A percentile compares a stretch with the other conserved stretches of the same genome.
These are phyloP conservation scores for Antheraea yamamai DNA, from an alignment of 2,888 invertebrate species.

Conservation along the genomic window DNA sequence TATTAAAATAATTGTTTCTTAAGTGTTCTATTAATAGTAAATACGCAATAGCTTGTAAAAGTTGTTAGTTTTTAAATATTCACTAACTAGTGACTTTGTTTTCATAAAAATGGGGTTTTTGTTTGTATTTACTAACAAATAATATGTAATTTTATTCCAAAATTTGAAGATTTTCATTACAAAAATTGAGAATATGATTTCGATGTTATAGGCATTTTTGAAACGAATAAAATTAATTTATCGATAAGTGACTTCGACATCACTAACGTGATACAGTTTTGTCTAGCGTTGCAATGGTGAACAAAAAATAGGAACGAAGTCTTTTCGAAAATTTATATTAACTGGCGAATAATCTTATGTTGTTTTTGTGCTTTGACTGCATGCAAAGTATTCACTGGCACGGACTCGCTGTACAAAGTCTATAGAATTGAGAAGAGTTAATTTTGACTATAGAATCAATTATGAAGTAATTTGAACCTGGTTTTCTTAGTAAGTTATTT, in stretches of 20 bases:
- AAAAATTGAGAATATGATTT: neutral
- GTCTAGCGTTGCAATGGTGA: constrained; percentile 52
- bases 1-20: neutral
- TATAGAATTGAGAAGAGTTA: neutral
- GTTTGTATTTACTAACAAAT: too few species aligned
- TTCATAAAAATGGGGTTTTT: neutral
- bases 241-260: constrained; percentile 27
- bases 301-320: constrained; percentile 55
- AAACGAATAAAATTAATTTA: neutral
- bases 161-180: neutral
- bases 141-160: too few species aligned
- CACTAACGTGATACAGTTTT: constrained; percentile 54
- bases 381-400: constrained; percentile 21
- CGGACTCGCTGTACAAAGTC: constrained; percentile 4
- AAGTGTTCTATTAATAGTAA: neutral
- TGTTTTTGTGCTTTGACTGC: constrained; percentile 54
- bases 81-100: neutral
- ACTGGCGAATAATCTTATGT: constrained; percentile 48
- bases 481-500: too few species aligned
- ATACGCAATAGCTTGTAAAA: neutral
- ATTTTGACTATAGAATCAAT: neutral
- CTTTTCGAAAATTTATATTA: constrained; percentile 73
- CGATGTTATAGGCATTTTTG: neutral
- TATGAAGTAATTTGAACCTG: too few species aligned
- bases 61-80: neutral